A percentile compares a stretch with the other conserved stretches of the same genome.
These are phyloP conservation scores for Adelosebastes latens DNA, from an alignment of 2,797 vertebrate genomes.

Conservation along the genomic window DNA sequence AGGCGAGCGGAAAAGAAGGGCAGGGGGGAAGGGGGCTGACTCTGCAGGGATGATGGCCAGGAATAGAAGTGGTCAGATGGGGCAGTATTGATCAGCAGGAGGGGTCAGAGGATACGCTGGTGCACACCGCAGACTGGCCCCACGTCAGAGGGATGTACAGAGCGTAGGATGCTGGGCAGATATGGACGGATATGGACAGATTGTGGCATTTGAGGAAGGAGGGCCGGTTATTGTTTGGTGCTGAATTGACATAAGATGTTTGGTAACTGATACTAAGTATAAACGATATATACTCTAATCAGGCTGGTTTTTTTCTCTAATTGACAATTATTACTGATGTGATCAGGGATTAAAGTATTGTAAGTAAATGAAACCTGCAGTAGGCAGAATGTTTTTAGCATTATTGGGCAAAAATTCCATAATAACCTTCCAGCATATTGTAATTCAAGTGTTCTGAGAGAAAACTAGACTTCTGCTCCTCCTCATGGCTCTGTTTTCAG, in stretches of 20 bases:
- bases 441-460: too few relatives aligned
- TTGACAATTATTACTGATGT: not conserved
- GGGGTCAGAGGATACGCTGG: constrained; percentile 55
- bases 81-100: constrained; percentile 69
- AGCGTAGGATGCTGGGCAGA: constrained; percentile 6
- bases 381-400: not conserved
- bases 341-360: not conserved
- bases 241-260: not conserved
- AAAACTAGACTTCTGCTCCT: too few relatives aligned
- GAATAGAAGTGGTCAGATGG: constrained; percentile 75
- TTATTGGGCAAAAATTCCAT: too few relatives aligned
- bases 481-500: too few relatives aligned
- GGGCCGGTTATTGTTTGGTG: not conserved
- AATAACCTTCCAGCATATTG: too few relatives aligned
- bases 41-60: constrained; percentile 62
- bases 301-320: not conserved
- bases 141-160: constrained; percentile 31
- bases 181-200: not conserved
- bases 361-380: not conserved
- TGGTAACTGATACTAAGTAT: not conserved
- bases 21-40: constrained; percentile 52
- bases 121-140: constrained; percentile 11
- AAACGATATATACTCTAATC: not conserved
- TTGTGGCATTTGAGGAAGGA: not conserved
- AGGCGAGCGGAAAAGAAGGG: constrained; percentile 54